Evolutionary conservation across 2,113 vertebrate species (phyloP), one percentile per base, ranked within the genome.

Genomic region (Trachemys scripta): DNA sequence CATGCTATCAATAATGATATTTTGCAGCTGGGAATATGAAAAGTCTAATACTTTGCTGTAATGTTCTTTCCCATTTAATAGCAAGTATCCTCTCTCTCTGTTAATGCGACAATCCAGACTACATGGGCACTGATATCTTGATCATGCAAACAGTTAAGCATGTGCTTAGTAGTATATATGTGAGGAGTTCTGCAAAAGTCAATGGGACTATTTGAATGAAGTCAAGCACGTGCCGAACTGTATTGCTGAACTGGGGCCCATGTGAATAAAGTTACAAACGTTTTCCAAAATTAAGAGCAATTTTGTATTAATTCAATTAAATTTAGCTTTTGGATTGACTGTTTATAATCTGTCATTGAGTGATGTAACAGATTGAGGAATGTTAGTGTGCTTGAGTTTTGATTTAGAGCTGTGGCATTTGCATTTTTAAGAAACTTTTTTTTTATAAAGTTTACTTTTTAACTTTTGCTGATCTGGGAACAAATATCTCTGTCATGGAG

Each of bases 301-400:
- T 89, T 95, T 89, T 94, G n/a, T 96, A 49, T 90, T 90, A 59
- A 76, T 76, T 38, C 6, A 5, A 92, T 90, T 57, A 59, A 90
- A 57, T 91, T 56, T 87, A 90, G 49, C 93, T 96, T 57, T 89
- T 96, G 81, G 88, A 56, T 94, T 96, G 54, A 62, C 80, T 3
- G 49, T 94, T 95, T 83, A 27, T 95, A 90, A 85, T n/a, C 19
- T 88, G 83, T 25, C 69, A 89, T 42, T 16, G 4, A 82, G 72
- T 45, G 62, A 96, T 91, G 79, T 87, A 54, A 53, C 50, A 11
- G 78, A 85, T 59, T 88, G 38, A 22, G 78, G 88, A 80, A 35
- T 4, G 76, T 95, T 25, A 25, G 1, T 84, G 4, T 50, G 24
- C 80, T 97, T 92, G 84, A 54, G 29, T 96, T 95, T 92, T 94